Conservation (phyloP, 2,888 invertebrate genomes). For the Drosophila neonasuta region DNA sequence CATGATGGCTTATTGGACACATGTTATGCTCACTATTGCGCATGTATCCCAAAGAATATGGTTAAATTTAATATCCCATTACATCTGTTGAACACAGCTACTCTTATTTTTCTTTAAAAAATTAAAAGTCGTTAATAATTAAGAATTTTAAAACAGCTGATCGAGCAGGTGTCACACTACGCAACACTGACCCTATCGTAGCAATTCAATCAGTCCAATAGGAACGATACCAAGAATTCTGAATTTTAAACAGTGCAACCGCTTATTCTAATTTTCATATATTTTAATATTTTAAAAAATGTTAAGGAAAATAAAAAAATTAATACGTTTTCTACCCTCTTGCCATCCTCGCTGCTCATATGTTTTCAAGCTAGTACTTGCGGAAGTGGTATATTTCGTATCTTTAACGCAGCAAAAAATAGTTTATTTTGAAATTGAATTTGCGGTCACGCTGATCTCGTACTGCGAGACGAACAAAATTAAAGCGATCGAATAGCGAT, state of each 20-base stretch:
- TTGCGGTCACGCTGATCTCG: slow-evolving; percentile 25
- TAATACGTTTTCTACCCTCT: neutral
- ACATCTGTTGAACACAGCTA: neutral
- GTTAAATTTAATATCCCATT: neutral
- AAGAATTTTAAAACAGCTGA: slow-evolving; percentile 42
- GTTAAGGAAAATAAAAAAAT: neutral
- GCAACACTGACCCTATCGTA: slow-evolving; percentile 28
- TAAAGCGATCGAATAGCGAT: slow-evolving; percentile 49
- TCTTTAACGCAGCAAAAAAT: neutral
- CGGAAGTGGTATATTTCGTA: neutral
- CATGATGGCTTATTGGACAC: slow-evolving; percentile 36
- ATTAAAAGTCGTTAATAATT: slow-evolving; percentile 2
- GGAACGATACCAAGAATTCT: slow-evolving; percentile 15
- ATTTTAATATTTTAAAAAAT: too few species aligned
- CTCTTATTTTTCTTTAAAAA: neutral
- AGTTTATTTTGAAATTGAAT: neutral
- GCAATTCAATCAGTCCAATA: slow-evolving; percentile 24
- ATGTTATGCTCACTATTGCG: neutral
- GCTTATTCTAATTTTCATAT: neutral
- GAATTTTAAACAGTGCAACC: neutral
- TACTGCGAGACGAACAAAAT: slow-evolving; percentile 42
- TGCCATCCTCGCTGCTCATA: neutral
- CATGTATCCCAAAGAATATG: too few species aligned
- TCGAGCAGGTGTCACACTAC: neutral
- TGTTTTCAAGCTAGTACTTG: neutral